Conservation (phyloP, 2,797 vertebrate genomes). For the Mycteria americana region DNA sequence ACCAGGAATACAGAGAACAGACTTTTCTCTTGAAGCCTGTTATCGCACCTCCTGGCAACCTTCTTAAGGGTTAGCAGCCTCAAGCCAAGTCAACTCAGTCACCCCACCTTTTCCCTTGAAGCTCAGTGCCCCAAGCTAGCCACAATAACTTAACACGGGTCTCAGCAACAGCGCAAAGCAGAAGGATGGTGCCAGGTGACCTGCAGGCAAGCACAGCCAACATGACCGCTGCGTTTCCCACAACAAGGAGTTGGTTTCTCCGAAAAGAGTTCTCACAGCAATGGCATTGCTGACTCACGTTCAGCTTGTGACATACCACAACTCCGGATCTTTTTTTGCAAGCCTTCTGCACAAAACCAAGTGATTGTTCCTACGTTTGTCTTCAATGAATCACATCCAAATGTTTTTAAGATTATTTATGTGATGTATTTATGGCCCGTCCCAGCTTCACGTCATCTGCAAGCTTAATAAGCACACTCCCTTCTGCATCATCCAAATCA, state of each 20-base stretch:
- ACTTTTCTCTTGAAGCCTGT: not conserved
- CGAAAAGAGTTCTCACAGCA: not conserved
- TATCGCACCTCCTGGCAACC: not conserved
- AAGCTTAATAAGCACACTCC: not conserved
- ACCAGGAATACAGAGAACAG: not conserved
- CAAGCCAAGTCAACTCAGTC: not conserved
- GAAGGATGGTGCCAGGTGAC: not conserved
- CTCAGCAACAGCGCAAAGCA: not conserved
- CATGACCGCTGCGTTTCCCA: fast-evolving
- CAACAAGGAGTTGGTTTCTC: not conserved
- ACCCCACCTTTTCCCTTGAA: not conserved
- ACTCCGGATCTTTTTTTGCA: not conserved
- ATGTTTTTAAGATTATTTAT: not conserved
- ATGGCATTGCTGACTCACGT: constrained; percentile 31
- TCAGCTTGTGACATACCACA: not conserved
- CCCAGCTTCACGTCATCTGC: not conserved
- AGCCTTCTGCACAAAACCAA: constrained; percentile 7
- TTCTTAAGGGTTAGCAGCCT: not conserved
- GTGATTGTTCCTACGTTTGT: not conserved
- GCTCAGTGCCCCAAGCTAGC: not conserved
- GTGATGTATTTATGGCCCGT: not conserved
- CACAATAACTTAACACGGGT: not conserved
- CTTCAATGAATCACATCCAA: not conserved
- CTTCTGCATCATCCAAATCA: not conserved
- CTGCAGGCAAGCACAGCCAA: not conserved